Percentiles rank a stretch among this genome's conserved stretches.
These are phyloP conservation scores for Fregetta grallaria DNA, from an alignment of 2,113 vertebrate genomes.

Conservation along the genomic window DNA sequence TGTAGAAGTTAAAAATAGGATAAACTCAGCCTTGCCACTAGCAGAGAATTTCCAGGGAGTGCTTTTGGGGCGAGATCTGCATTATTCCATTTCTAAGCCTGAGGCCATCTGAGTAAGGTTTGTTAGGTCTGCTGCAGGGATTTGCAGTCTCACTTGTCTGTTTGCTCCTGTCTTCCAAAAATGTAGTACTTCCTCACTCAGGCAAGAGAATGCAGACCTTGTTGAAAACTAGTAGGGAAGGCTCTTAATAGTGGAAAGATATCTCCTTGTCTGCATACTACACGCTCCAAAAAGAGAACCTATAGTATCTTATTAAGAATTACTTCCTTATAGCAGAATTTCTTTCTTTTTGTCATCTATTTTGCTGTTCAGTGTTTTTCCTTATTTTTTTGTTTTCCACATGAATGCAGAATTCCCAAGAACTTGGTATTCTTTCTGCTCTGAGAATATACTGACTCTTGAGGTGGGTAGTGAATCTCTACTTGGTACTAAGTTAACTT, in stretches of 20 bases:
- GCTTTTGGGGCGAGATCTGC: not conserved
- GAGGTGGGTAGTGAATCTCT: not conserved
- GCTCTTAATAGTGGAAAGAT: not conserved
- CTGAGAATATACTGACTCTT: not conserved
- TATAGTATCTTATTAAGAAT: not conserved
- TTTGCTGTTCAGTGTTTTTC: not conserved
- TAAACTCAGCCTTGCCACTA: not conserved
- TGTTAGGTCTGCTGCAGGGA: not conserved
- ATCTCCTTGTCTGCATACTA: not conserved
- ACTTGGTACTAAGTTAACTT: not conserved
- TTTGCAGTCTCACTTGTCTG: not conserved
- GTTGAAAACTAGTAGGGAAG: not conserved
- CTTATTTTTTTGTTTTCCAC: not conserved
- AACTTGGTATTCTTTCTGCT: not conserved
- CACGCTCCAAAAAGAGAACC: not conserved
- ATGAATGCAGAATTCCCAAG: not conserved
- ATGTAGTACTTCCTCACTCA: not conserved
- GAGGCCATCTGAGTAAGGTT: not conserved
- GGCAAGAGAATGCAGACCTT: not conserved
- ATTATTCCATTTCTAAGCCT: not conserved
- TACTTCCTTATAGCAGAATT: not conserved
- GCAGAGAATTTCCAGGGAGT: not conserved
- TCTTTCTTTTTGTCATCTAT: not conserved
- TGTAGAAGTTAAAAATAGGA: not conserved
- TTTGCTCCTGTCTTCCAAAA: not conserved